Evolutionary conservation across 2,888 invertebrate species (phyloP).

Genomic region (Synergus laeviventris): DNA sequence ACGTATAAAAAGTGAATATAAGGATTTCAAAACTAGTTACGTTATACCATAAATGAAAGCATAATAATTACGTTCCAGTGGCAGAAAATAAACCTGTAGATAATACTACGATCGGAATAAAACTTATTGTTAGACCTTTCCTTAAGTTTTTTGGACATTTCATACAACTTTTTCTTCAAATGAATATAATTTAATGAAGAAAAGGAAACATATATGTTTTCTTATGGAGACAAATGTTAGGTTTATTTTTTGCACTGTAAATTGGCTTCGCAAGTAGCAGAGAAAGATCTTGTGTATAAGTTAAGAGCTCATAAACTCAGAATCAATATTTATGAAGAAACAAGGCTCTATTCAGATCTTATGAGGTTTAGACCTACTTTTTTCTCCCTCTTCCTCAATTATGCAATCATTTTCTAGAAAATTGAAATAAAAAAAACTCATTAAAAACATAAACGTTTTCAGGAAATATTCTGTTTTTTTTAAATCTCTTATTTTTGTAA

Average conservation of each 20-base stretch:
- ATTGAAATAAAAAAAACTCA: not conserved
- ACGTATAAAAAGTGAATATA: not conserved
- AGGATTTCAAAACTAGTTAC: not conserved
- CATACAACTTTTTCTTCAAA: not conserved
- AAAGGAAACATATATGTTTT: not conserved
- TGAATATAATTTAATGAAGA: not conserved
- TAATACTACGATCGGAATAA: not conserved
- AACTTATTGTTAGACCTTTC: too few relatives aligned
- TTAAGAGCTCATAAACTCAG: slow-evolving; percentile 37
- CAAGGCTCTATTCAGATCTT: slow-evolving; percentile 27
- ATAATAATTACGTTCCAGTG: not conserved
- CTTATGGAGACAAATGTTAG: slow-evolving; percentile 1
- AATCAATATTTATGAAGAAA: slow-evolving; percentile 38
- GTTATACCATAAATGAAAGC: not conserved
- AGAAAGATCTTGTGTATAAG: slow-evolving; percentile 11
- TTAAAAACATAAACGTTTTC: not conserved
- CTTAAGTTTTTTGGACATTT: not conserved
- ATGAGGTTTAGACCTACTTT: slow-evolving; percentile 24
- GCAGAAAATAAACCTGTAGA: not conserved
- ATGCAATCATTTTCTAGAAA: slow-evolving; percentile 9
- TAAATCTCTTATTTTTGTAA: not conserved
- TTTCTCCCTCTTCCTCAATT: not conserved
- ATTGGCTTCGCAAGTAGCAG: not conserved
- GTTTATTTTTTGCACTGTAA: slow-evolving; percentile 14
- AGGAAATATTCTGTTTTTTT: not conserved